Evolutionary conservation across 2,797 vertebrate genomes (phyloP).

Genomic region (Sebastes oblongus): DNA sequence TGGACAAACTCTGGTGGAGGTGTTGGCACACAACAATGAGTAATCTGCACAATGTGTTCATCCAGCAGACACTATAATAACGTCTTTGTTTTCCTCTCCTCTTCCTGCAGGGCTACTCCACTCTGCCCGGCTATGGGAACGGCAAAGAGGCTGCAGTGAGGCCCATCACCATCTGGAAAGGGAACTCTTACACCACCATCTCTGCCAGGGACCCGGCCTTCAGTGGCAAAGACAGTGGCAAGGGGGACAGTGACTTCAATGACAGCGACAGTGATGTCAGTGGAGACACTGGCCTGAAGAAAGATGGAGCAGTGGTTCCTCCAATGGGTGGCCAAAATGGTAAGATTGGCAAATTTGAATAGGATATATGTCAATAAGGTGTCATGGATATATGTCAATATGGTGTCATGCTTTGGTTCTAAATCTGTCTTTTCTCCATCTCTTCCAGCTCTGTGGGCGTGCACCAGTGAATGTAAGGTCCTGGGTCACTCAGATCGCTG

Average conservation of each 20-base stretch:
- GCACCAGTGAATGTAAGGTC: slow-evolving; percentile 96
- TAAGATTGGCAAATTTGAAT: slow-evolving; percentile 78
- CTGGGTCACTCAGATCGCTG: slow-evolving; percentile 98
- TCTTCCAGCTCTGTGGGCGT: slow-evolving; percentile 91
- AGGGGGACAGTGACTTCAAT: slow-evolving; percentile 98
- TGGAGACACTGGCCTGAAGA: slow-evolving; percentile 89
- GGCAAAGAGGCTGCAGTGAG: slow-evolving; percentile 86
- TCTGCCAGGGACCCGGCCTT: slow-evolving; percentile 92
- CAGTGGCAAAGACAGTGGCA: slow-evolving; percentile 97
- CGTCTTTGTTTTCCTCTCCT: not conserved
- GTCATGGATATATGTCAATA: no score
- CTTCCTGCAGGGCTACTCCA: slow-evolving; percentile 84
- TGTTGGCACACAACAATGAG: not conserved
- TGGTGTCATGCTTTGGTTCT: no score
- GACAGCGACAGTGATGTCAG: slow-evolving; percentile 97
- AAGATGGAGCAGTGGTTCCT: slow-evolving; percentile 80
- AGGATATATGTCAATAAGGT: no score
- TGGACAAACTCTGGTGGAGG: no score
- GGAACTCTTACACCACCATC: slow-evolving; percentile 93
- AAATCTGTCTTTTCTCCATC: not conserved
- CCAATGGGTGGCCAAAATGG: slow-evolving; percentile 86
- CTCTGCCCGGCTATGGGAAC: slow-evolving; percentile 86
- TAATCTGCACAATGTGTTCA: not conserved
- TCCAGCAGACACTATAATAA: slow-evolving; percentile 30
- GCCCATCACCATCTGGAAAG: slow-evolving; percentile 94